Percentiles rank a stretch among this genome's conserved stretches.
Evolutionary conservation across 2,888 invertebrate genomes (phyloP).

Genomic region (Salpingus planirostris): DNA sequence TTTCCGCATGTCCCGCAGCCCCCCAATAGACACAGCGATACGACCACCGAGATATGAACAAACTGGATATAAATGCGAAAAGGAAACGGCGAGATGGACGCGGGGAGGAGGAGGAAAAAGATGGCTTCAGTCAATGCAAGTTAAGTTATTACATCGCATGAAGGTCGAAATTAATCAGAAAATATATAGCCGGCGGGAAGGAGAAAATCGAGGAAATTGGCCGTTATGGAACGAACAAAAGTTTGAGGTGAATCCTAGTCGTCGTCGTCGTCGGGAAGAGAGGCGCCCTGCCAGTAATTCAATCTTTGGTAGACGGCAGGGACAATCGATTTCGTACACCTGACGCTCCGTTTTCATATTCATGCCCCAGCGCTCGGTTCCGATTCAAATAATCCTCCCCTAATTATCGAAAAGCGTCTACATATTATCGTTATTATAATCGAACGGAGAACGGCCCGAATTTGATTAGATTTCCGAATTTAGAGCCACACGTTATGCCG

Average conservation of each 20-base stretch:
- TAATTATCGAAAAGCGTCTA: too few relatives aligned
- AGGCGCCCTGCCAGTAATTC: too few relatives aligned
- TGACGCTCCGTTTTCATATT: too few relatives aligned
- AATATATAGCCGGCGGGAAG: constrained; percentile 18
- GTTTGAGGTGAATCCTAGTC: constrained; percentile 5
- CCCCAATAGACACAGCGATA: constrained; percentile 16
- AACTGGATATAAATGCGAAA: constrained; percentile 19
- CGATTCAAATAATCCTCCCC: too few relatives aligned
- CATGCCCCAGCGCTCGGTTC: too few relatives aligned
- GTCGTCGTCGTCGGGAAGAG: too few relatives aligned
- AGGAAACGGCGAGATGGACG: constrained; percentile 17
- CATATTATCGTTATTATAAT: too few relatives aligned
- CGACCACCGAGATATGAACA: constrained; percentile 17
- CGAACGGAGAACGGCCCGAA: too few relatives aligned
- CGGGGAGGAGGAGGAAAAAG: constrained; percentile 16
- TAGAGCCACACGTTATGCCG: too few relatives aligned
- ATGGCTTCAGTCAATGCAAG: constrained; percentile 19
- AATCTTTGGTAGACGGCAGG: too few relatives aligned
- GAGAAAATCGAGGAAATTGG: constrained; percentile 16
- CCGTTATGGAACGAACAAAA: constrained; percentile 11
- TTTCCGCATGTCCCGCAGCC: constrained; percentile 26
- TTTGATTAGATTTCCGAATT: too few relatives aligned
- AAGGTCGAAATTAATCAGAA: constrained; percentile 26
- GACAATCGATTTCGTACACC: too few relatives aligned
- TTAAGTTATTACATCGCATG: constrained; percentile 25